A percentile compares a stretch with the other conserved stretches of the same genome.
Conservation (phyloP, 2,888 invertebrate genomes). For the Psylliodes chrysocephalus region DNA sequence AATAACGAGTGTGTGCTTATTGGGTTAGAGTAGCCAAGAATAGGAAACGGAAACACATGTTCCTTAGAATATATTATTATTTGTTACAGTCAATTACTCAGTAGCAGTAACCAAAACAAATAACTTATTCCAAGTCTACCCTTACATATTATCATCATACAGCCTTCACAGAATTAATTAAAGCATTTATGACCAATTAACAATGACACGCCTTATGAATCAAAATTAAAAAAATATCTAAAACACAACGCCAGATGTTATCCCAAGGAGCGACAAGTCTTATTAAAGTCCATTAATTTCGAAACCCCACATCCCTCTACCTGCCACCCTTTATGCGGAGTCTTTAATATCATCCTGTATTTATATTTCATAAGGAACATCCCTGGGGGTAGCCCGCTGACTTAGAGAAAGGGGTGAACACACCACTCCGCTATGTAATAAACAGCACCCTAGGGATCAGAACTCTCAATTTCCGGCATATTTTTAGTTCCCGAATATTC, state of each 20-base stretch:
- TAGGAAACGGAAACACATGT: too few species aligned
- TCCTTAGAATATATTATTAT: too few species aligned
- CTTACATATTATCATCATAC: too few species aligned
- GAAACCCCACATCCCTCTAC: constrained; percentile 17
- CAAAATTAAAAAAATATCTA: neutral
- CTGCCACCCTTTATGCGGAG: constrained; percentile 27
- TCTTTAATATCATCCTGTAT: constrained; percentile 34
- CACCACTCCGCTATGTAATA: constrained; percentile 43
- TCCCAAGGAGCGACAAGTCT: constrained; percentile 19
- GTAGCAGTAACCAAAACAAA: too few species aligned
- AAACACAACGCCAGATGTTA: constrained; percentile 9
- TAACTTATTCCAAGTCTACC: too few species aligned
- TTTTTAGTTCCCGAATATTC: constrained; percentile 33
- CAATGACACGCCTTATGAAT: too few species aligned
- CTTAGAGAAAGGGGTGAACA: constrained; percentile 50
- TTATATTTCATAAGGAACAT: constrained; percentile 45
- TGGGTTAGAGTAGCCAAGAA: too few species aligned
- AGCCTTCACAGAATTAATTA: neutral
- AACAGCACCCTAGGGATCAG: constrained; percentile 57
- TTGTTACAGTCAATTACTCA: too few species aligned
- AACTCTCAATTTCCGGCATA: constrained; percentile 59
- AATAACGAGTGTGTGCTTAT: too few species aligned
- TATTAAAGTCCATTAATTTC: constrained; percentile 25
- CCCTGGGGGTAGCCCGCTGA: constrained; percentile 43
- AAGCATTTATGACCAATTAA: neutral